Evolutionary conservation across 2,888 invertebrate species (phyloP), one percentile per base, ranked within the genome.

Genomic region (Hypomecis atomaria): DNA sequence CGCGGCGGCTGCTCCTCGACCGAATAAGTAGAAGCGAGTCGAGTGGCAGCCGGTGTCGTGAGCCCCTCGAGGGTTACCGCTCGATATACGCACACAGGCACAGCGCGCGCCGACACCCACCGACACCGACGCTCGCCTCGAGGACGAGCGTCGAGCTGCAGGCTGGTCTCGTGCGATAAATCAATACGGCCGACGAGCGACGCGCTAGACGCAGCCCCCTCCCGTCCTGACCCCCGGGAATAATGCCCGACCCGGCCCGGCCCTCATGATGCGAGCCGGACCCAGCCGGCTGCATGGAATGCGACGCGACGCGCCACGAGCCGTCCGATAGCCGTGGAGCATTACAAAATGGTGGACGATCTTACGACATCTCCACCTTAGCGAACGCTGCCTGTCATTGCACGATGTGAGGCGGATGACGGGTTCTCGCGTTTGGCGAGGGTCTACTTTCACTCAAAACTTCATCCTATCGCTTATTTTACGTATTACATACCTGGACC

Each of bases 401-500:
- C 85, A 82, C 89, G 86, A 88, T 88, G 86, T 85, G 85, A 89
- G 88, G 85, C 89, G 89, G 92, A 91, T 90, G 92, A 91, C 92
- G 88, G 91, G 92, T 90, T 91, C 90, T 90, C 88, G 86, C 87
- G 78, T 85, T 87, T 83, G 84, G 83, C 86, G 77, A 90, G 89
- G 88, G 87, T 90, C 88, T 88, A 92, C 92, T 92, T 92, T 92
- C 92, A 92, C 92, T 90, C 77, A 83, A 87, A 87, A 87, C 89
- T 80, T 78, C 82, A 78, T 78, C 83, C 75, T 82, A 80, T 75
- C 77, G 76, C 79, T 82, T 83, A 86, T 84, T 86, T 83, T 78
- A 75, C 69, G 80, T 70, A 81, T 78, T 83, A 90, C 94, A 84
- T 89, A 96, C 96, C 94, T 95, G 94, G 70, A 96, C 94, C 65